Conservation (phyloP, 2,797 vertebrate genomes). For the Fringilla coelebs region DNA sequence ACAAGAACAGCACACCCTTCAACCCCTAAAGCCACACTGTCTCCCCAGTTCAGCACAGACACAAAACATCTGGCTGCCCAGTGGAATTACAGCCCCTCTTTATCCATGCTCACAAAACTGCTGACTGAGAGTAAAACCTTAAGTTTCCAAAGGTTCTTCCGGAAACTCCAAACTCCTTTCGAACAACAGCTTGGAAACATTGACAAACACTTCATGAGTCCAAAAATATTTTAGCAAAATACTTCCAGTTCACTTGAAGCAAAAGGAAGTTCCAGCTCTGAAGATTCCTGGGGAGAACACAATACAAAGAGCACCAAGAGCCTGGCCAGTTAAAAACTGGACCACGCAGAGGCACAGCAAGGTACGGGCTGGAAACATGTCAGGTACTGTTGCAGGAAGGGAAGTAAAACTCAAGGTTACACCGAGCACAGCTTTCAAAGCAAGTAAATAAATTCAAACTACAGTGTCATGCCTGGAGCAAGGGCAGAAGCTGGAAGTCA, state of each 20-base stretch:
- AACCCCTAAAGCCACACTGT: background rate
- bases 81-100: background rate
- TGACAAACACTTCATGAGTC: background rate
- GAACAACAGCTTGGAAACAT: background rate
- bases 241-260: background rate
- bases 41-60: background rate
- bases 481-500: slow-evolving; percentile 22
- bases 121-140: background rate
- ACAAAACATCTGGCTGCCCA: slow-evolving; percentile 34
- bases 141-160: background rate
- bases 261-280: background rate
- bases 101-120: background rate
- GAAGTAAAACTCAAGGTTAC: background rate
- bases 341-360: background rate
- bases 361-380: background rate
- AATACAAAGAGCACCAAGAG: background rate
- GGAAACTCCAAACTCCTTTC: background rate
- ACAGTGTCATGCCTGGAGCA: background rate
- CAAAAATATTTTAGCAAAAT: background rate
- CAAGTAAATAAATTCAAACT: background rate
- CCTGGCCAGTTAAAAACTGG: background rate
- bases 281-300: background rate
- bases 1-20: slow-evolving; percentile 1
- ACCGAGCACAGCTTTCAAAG: background rate
- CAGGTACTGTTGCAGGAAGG: background rate